A percentile compares a stretch with the other conserved stretches of the same genome.
phyloP scores from a whole-genome alignment of 1,140 invertebrate species.

The Elymnias hypermnestra region DNA sequence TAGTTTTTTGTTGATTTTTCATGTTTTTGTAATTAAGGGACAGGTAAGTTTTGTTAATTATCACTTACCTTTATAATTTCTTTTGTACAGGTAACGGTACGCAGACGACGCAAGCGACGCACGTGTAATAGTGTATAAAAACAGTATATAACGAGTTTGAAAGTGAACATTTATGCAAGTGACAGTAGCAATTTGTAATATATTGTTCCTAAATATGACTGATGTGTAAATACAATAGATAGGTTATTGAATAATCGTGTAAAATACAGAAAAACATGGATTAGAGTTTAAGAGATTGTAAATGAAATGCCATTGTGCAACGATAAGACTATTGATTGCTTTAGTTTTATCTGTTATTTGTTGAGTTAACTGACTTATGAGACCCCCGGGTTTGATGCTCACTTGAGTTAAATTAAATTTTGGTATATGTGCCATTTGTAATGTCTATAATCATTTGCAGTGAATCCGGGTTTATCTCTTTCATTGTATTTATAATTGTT shows the following conservation, averaged over 20 bases:
- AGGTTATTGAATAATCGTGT: conserved; percentile 6
- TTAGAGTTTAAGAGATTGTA: too few relatives aligned
- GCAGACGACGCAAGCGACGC: conserved; percentile 49
- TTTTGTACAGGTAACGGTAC: conserved; percentile 50
- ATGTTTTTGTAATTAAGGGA: background rate
- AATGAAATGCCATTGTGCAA: too few relatives aligned
- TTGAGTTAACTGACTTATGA: too few relatives aligned
- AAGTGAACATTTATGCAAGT: conserved; percentile 15
- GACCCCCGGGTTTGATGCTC: too few relatives aligned
- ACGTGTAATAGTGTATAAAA: conserved; percentile 42
- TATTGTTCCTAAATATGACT: conserved; percentile 55
- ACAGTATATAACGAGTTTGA: conserved; percentile 17
- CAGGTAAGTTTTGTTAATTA: background rate
- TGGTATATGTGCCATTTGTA: too few relatives aligned
- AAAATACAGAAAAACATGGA: background rate
- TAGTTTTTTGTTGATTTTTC: too few relatives aligned
- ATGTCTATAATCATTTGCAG: too few relatives aligned
- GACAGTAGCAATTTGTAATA: conserved; percentile 33
- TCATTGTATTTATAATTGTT: too few relatives aligned
- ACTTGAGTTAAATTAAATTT: too few relatives aligned
- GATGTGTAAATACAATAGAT: conserved; percentile 42
- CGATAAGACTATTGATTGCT: too few relatives aligned
- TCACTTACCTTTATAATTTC: background rate
- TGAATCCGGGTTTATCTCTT: too few relatives aligned
- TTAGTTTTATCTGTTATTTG: background rate